Percentiles rank a stretch among this genome's conserved stretches.
Conservation (phyloP, 2,888 invertebrate genomes). For the Alloscopus bannaensis region DNA sequence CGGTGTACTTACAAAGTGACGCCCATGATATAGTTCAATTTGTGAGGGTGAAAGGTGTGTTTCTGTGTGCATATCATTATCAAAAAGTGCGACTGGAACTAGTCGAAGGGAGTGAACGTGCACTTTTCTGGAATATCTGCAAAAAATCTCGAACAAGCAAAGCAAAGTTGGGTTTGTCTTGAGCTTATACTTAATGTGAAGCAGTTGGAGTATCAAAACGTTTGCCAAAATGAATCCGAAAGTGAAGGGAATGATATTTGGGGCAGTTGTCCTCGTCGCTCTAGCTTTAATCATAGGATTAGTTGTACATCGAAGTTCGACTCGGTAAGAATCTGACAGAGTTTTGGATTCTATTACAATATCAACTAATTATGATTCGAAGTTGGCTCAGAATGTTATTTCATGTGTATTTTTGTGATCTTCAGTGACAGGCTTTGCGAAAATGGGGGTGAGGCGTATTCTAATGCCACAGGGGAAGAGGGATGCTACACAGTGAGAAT, state of each 20-base stretch:
- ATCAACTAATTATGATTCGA: slow-evolving; percentile 10
- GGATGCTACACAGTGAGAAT: slow-evolving; percentile 13
- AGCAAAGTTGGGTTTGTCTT: background rate
- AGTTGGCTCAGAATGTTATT: background rate
- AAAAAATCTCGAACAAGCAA: background rate
- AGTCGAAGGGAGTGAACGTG: background rate
- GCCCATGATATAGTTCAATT: too few species aligned
- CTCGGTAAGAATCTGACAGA: slow-evolving; percentile 17
- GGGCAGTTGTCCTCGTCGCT: slow-evolving; percentile 37
- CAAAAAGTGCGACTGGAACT: background rate
- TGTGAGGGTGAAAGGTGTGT: background rate
- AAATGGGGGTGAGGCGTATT: slow-evolving; percentile 39
- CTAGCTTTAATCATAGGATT: slow-evolving; percentile 48
- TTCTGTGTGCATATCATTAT: background rate
- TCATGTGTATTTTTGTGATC: background rate
- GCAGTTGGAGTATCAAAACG: too few species aligned
- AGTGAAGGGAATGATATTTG: slow-evolving; percentile 40
- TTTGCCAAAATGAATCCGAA: slow-evolving; percentile 22
- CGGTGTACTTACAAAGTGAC: too few species aligned
- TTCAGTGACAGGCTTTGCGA: slow-evolving; percentile 30
- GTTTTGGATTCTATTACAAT: background rate
- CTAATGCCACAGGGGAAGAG: slow-evolving; percentile 18
- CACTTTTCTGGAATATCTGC: background rate
- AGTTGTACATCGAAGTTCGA: slow-evolving; percentile 44
- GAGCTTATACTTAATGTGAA: too few species aligned